Percentiles rank a stretch among this genome's conserved stretches.
phyloP scores from a whole-genome alignment of 1,140 invertebrate species.

The Doryteuthis pealeii region DNA sequence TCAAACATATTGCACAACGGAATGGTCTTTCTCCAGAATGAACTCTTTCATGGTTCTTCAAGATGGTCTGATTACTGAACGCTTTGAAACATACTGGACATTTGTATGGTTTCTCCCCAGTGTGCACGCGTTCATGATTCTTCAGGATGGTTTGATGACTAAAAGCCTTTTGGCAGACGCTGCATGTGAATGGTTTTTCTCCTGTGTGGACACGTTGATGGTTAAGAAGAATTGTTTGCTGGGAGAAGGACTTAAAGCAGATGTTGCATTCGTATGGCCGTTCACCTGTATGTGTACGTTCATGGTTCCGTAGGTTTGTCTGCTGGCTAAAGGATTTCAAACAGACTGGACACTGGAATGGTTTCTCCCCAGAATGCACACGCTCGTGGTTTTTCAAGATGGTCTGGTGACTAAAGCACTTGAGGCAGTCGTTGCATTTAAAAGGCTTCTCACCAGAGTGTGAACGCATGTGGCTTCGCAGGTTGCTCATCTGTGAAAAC shows the following conservation, averaged over 20 bases:
- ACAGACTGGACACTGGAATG: conserved; percentile 62
- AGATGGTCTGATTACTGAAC: conserved; percentile 33
- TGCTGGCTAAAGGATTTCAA: conserved; percentile 56
- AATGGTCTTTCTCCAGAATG: conserved; percentile 31
- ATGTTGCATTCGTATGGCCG: conserved; percentile 24
- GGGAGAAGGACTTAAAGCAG: conserved; percentile 72
- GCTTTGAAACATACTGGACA: conserved; percentile 80
- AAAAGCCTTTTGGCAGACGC: conserved; percentile 96
- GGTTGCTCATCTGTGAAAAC: conserved; percentile 76
- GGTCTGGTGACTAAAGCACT: conserved; percentile 19
- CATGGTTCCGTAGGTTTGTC: conserved; percentile 16
- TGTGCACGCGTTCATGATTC: conserved; percentile 71
- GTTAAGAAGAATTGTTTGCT: conserved; percentile 85
- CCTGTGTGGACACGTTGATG: conserved; percentile 34
- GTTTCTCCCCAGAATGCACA: conserved; percentile 21
- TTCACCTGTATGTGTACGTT: conserved; percentile 26
- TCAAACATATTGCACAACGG: conserved; percentile 58
- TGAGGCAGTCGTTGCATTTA: conserved; percentile 74
- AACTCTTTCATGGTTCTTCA: conserved; percentile 37
- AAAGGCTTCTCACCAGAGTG: conserved; percentile 53
- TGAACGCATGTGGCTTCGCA: conserved; percentile 24
- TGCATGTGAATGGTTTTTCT: conserved; percentile 66
- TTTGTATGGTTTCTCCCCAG: conserved; percentile 67
- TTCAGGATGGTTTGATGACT: conserved; percentile 72
- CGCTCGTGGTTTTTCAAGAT: conserved; percentile 88